A percentile compares a stretch with the other conserved stretches of the same genome.
Evolutionary conservation across 1,140 invertebrate genomes (phyloP).

Genomic region (Grapholita molesta): DNA sequence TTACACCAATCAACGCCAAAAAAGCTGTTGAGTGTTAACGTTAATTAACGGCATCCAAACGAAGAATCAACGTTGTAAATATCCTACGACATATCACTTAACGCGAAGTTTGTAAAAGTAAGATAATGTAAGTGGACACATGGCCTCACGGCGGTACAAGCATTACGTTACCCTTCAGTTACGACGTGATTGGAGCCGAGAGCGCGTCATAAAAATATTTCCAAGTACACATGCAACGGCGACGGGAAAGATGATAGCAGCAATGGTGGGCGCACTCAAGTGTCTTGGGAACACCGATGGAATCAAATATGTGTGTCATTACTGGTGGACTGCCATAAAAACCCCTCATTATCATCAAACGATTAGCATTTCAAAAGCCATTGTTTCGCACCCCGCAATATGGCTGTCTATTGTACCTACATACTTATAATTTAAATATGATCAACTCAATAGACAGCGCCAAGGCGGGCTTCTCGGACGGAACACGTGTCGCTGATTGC

Average conservation of each 20-base stretch:
- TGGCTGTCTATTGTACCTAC: not conserved
- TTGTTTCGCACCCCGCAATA: not conserved
- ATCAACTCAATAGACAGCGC: conserved; percentile 61
- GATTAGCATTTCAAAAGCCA: conserved; percentile 12
- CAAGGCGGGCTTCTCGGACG: conserved; percentile 62
- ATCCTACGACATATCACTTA: conserved; percentile 5
- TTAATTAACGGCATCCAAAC: not conserved
- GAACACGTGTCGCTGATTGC: conserved; percentile 75
- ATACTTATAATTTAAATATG: not conserved
- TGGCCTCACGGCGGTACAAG: conserved; percentile 34
- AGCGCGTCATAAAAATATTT: conserved; percentile 62
- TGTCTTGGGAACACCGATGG: conserved; percentile 48
- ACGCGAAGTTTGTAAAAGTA: conserved; percentile 19
- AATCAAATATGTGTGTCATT: not conserved
- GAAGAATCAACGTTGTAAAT: not conserved
- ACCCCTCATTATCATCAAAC: not conserved
- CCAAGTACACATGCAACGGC: conserved; percentile 24
- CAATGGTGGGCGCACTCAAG: conserved; percentile 36
- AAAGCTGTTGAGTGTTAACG: conserved; percentile 33
- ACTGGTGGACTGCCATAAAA: not conserved
- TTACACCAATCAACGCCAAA: conserved; percentile 62
- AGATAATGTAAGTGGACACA: conserved; percentile 45
- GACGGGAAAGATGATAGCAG: conserved; percentile 39
- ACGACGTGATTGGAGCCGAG: conserved; percentile 55
- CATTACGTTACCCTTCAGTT: conserved; percentile 56